Conservation (phyloP, 2,797 vertebrate species). For the Takifugu ocellatus region DNA sequence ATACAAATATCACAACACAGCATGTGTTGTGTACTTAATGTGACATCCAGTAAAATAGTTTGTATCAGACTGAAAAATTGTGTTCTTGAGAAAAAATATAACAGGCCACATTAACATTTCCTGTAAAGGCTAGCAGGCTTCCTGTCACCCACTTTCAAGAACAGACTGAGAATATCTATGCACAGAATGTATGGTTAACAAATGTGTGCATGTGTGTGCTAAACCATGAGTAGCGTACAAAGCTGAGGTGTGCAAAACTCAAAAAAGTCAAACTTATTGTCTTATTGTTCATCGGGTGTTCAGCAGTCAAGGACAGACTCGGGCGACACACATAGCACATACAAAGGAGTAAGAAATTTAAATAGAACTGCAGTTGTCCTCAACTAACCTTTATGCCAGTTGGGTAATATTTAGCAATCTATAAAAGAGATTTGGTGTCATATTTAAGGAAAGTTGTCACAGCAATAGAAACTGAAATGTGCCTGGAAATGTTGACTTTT, state of each 20-base stretch:
- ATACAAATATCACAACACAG: too few relatives aligned
- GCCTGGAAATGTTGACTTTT: not conserved
- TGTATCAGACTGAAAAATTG: too few relatives aligned
- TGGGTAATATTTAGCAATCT: not conserved
- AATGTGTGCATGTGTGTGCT: not conserved
- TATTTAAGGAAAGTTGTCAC: too few relatives aligned
- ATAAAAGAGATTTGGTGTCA: not conserved
- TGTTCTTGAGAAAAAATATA: too few relatives aligned
- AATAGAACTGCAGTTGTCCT: too few relatives aligned
- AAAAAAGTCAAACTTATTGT: not conserved
- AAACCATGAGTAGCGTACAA: not conserved
- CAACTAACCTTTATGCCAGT: too few relatives aligned
- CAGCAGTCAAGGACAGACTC: not conserved
- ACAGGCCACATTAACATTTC: too few relatives aligned
- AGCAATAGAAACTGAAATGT: too few relatives aligned
- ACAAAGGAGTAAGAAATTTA: too few relatives aligned
- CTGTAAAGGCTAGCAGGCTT: too few relatives aligned
- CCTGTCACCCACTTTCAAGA: not conserved
- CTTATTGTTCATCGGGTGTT: not conserved
- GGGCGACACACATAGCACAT: slow-evolving; percentile 4
- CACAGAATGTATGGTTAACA: not conserved
- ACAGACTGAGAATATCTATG: not conserved
- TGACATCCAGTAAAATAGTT: too few relatives aligned
- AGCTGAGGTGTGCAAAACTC: slow-evolving; percentile 1
- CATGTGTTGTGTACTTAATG: too few relatives aligned